Conservation (phyloP, 2,797 vertebrate genomes). For the Epinephelus malabaricus region DNA sequence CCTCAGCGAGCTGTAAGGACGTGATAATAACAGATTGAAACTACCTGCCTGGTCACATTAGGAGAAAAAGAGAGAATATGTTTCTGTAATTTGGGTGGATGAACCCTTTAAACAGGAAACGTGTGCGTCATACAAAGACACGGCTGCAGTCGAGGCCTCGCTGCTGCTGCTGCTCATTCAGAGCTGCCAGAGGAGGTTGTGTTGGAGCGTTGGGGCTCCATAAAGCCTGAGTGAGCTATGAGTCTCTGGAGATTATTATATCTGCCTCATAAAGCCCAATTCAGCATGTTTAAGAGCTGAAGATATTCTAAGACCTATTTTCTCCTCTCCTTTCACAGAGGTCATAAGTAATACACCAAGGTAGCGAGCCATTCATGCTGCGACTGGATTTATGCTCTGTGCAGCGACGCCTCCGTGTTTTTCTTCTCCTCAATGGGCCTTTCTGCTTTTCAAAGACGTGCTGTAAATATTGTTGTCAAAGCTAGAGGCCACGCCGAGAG, state of each 20-base stretch:
- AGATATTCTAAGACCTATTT: constrained; percentile 68
- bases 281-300: constrained; percentile 62
- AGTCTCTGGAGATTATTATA: constrained; percentile 78
- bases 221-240: constrained; percentile 70
- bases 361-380: constrained; percentile 59
- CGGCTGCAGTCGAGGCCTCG: background rate
- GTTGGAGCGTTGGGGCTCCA: constrained; percentile 26
- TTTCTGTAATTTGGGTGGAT: constrained; percentile 3
- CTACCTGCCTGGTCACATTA: background rate
- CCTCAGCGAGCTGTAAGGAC: background rate
- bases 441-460: constrained; percentile 56
- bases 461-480: constrained; percentile 67
- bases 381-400: constrained; percentile 60
- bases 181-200: constrained; percentile 44
- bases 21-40: background rate
- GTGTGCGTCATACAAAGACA: constrained; percentile 12
- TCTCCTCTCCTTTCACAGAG: constrained; percentile 58
- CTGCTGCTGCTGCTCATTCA: constrained; percentile 37
- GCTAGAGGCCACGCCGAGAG: constrained; percentile 30
- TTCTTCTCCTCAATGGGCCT: constrained; percentile 70
- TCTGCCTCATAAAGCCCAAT: constrained; percentile 74
- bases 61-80: background rate
- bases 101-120: constrained; percentile 18
- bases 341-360: constrained; percentile 48
- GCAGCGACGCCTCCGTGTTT: constrained; percentile 49